Conservation (phyloP, 53 echinoderm and acorn worm genomes). For the Luidia sarsii region DNA sequence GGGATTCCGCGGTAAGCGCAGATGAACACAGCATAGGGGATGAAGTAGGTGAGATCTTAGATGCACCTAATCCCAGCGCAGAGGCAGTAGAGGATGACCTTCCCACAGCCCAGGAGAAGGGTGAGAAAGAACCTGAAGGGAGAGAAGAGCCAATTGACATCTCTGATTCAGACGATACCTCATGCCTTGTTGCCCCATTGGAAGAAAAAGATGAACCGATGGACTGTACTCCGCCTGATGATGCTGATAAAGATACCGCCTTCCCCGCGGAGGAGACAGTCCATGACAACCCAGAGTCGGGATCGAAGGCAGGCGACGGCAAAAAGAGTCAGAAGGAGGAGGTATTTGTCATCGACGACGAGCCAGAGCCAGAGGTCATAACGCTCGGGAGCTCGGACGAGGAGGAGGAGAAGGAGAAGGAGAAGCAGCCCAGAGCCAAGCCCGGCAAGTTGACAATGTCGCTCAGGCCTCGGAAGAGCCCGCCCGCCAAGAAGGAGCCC, state of each 20-base stretch:
- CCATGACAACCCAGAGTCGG: no score
- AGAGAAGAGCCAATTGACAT: not conserved
- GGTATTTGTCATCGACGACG: constrained; percentile 11
- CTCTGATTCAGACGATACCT: constrained; percentile 1
- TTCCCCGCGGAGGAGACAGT: no score
- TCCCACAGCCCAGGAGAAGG: not conserved
- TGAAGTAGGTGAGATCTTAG: not conserved
- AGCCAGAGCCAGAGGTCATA: constrained; percentile 33
- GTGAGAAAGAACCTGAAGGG: not conserved
- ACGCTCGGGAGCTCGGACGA: constrained; percentile 31
- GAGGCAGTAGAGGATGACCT: not conserved
- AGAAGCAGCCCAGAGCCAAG: no score
- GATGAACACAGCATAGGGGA: not conserved
- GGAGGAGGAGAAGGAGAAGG: not conserved
- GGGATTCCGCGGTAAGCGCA: not conserved
- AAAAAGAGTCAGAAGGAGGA: no score
- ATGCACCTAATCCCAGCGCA: not conserved
- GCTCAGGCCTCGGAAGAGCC: no score
- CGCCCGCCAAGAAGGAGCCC: no score
- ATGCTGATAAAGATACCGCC: no score
- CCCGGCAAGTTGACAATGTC: no score
- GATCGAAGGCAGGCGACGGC: no score
- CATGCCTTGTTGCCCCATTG: no score
- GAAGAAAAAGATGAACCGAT: no score
- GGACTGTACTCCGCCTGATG: no score